Percentiles rank a stretch among this genome's conserved stretches.
Conservation (phyloP, 1,140 invertebrate genomes). For the Triops cancriformis region DNA sequence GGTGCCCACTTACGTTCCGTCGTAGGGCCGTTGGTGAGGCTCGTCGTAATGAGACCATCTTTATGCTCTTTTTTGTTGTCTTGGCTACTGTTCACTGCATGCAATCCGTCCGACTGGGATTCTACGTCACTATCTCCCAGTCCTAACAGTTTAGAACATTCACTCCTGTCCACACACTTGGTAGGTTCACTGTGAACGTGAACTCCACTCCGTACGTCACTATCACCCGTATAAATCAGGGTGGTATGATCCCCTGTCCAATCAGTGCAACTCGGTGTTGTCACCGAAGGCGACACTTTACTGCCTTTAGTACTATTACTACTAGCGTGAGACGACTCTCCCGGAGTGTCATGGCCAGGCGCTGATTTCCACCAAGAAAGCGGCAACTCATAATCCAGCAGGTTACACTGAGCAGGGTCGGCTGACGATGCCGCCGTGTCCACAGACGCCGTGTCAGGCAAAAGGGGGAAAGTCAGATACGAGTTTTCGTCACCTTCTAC, state of each 20-base stretch:
- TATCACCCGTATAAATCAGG: slow-evolving; percentile 13
- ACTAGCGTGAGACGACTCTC: neutral
- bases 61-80: slow-evolving; percentile 11
- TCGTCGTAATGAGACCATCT: slow-evolving; percentile 1
- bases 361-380: neutral
- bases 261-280: neutral
- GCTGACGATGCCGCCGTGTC: neutral
- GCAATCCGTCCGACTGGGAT: neutral
- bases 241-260: slow-evolving; percentile 8
- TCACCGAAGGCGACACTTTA: slow-evolving; percentile 4
- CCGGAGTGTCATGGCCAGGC: neutral
- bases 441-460: neutral
- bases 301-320: neutral
- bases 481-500: slow-evolving; percentile 16
- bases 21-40: slow-evolving; percentile 1
- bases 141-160: neutral
- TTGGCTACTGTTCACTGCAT: neutral
- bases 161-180: neutral
- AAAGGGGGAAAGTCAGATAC: slow-evolving; percentile 11
- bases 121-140: neutral
- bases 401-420: neutral
- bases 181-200: slow-evolving; percentile 7
- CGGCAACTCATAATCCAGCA: neutral
- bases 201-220: neutral
- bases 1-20: neutral